Evolutionary conservation across 2,113 vertebrate genomes (phyloP).

Genomic region (Chinchilla lanigera): DNA sequence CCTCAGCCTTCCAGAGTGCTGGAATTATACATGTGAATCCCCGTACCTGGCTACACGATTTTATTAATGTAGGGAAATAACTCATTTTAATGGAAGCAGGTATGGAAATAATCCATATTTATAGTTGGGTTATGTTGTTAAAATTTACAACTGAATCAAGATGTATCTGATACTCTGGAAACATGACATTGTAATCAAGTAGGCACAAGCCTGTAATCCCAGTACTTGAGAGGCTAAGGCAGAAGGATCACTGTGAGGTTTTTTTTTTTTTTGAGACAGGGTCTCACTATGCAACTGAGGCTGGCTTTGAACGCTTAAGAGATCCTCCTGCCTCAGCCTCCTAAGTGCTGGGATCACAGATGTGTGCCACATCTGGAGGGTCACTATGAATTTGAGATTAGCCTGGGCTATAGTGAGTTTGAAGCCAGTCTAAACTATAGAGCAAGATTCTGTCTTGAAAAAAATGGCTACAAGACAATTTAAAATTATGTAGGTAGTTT

Average conservation of each 20-base stretch:
- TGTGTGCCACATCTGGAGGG: neutral
- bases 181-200: neutral
- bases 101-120: slow-evolving; percentile 4
- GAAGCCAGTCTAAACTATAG: neutral
- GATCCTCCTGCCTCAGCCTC: too few species aligned
- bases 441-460: neutral
- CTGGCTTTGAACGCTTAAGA: too few species aligned
- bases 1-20: neutral
- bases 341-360: too few species aligned
- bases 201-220: neutral
- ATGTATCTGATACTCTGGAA: slow-evolving; percentile 44
- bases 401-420: neutral
- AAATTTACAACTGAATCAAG: slow-evolving; percentile 30
- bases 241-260: neutral
- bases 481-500: neutral
- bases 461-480: neutral
- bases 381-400: neutral
- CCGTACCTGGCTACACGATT: neutral
- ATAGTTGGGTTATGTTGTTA: neutral
- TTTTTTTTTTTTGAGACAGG: neutral
- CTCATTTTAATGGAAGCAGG: neutral
- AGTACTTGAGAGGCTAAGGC: neutral
- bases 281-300: too few species aligned
- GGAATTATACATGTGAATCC: neutral
- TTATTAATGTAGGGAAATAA: slow-evolving; percentile 25